Percentiles rank a stretch among this genome's conserved stretches.
Conservation (phyloP, 2,888 invertebrate species). For the Spatulosminthurus flaviceps region DNA sequence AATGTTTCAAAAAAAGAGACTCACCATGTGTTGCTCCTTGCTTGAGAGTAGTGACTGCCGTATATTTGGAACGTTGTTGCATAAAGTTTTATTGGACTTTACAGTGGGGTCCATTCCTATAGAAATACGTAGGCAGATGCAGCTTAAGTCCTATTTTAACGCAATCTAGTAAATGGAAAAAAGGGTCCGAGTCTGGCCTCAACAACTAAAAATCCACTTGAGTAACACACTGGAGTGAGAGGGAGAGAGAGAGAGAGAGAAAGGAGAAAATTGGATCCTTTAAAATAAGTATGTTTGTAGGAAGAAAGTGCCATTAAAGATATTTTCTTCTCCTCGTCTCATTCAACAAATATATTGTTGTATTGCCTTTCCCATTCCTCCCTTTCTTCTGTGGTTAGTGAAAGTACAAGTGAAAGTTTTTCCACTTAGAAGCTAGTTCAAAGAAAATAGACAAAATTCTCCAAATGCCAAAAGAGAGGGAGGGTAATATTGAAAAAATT, state of each 20-base stretch:
- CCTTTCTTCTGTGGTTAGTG: no score
- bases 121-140: neutral
- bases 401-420: no score
- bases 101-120: no score
- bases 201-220: neutral
- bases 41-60: neutral
- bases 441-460: no score
- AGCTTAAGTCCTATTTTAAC: neutral
- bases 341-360: no score
- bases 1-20: neutral
- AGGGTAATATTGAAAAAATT: no score
- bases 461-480: no score
- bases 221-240: neutral
- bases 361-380: no score
- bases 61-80: neutral
- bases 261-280: neutral
- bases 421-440: no score
- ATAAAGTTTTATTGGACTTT: neutral
- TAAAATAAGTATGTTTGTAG: neutral
- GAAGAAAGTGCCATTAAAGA: no score
- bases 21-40: neutral
- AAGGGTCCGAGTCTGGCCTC: neutral
- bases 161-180: constrained; percentile 11
- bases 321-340: no score
- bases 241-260: neutral